Conservation (phyloP, 2,797 vertebrate species). For the Anisognathus igniventris region DNA sequence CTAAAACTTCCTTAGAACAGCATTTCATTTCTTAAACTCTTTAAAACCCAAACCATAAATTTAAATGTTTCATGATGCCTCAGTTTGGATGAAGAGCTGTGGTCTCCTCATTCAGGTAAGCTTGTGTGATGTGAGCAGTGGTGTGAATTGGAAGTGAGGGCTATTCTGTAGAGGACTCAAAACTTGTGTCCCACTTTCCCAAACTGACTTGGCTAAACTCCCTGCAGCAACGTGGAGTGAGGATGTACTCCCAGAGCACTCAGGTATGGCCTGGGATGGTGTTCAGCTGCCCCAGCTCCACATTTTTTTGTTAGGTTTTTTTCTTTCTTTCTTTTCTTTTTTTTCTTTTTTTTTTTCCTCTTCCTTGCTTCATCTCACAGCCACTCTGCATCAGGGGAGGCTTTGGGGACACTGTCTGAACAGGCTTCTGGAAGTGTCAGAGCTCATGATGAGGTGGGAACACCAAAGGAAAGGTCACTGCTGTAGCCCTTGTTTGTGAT, state of each 20-base stretch:
- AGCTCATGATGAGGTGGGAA: neutral
- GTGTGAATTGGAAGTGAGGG: neutral
- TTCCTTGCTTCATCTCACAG: neutral
- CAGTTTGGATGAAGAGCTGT: neutral
- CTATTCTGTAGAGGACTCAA: neutral
- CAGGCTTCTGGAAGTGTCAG: neutral
- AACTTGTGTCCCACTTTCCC: neutral
- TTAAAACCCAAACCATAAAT: neutral
- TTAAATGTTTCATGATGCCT: neutral
- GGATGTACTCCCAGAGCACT: neutral
- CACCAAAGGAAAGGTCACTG: neutral
- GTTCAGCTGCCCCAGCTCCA: neutral
- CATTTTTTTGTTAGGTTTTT: neutral
- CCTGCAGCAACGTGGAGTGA: accelerated
- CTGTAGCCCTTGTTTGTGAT: neutral
- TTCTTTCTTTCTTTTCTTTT: accelerated
- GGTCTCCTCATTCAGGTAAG: neutral
- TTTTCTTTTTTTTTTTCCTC: neutral
- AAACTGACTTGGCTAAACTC: neutral
- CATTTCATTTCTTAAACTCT: neutral
- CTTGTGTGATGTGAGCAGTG: neutral
- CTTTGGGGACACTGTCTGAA: neutral
- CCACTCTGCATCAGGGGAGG: accelerated
- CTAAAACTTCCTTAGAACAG: neutral
- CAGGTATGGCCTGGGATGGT: neutral